Evolutionary conservation across 2,797 vertebrate genomes (phyloP), one percentile per base, ranked within the genome.

Genomic region (Otolemur crassicaudatus): DNA sequence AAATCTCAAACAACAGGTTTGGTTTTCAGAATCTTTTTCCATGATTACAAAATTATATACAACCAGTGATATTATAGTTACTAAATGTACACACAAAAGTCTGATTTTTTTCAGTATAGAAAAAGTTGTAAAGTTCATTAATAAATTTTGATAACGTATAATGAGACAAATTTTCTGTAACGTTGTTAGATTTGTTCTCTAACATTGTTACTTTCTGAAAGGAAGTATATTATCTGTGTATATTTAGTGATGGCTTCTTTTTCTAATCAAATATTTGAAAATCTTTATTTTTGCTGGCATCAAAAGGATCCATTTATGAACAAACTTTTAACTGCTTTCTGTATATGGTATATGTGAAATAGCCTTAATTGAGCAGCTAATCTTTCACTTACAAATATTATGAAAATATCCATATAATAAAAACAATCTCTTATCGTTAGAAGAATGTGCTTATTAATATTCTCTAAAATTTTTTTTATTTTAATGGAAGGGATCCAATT

Each of bases 261-360:
- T 85, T 94, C 60, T 93, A 81, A 67, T 70, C 67, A 94, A 34
- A 31, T 81, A 76, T 81, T 43, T 84, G 3, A 40, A 75, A 46
- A 75, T 65, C 25, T 94, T 81, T 85, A 85, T 75, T 94, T 93
- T 90, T 84, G 87, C 43, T 77, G 31, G 13, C 60, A 73, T 91
- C 82, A 91, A 93, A 87, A 61, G 11, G 72, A 89, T 53, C 70
- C 34, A 82, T 95, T 91, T 96, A 93, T 95, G 97, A 97, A 93
- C 85, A 93, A 98, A 94, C 3, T 97, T 98, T 96, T 86, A 98
- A 95, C 87, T 93, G 85, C 96, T 90, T 94, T 98, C 83, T 97
- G 84, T 96, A 77, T 90, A 94, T 82, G 97, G 82, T 97, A 95
- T 87, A 94, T 87, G 93, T 96, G 95, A 97, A 97, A 92, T 97